Evolutionary conservation across 2,113 vertebrate species (phyloP).

Genomic region (Tylochromis polylepis): DNA sequence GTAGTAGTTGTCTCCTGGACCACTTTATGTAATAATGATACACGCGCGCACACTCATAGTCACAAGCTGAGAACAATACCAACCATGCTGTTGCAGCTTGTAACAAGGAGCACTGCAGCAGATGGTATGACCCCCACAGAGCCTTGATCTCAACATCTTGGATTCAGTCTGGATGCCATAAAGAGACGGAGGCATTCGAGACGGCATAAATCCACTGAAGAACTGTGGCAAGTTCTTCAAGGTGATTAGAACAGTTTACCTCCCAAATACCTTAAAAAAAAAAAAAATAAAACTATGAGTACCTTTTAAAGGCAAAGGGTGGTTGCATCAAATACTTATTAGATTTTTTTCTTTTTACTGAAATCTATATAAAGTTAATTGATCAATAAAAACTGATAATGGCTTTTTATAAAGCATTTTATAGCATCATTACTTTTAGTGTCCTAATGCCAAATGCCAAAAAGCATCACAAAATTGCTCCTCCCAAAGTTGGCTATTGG

Average conservation of each 20-base stretch:
- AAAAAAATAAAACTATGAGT: neutral
- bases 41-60: neutral
- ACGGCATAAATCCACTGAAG: neutral
- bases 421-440: neutral
- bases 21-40: neutral
- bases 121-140: neutral
- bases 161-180: neutral
- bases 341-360: neutral
- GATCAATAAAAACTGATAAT: neutral
- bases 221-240: neutral
- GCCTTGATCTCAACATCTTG: neutral
- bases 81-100: neutral
- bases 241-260: neutral
- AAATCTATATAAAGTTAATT: neutral
- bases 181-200: neutral
- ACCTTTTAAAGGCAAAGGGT: neutral
- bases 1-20: neutral
- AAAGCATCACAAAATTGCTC: neutral
- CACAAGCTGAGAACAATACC: neutral
- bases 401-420: neutral
- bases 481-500: neutral
- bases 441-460: neutral
- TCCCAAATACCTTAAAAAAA: neutral
- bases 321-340: neutral
- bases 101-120: neutral